Conservation (phyloP, 2,113 vertebrate genomes). For the Beaufortia kweichowensis region DNA sequence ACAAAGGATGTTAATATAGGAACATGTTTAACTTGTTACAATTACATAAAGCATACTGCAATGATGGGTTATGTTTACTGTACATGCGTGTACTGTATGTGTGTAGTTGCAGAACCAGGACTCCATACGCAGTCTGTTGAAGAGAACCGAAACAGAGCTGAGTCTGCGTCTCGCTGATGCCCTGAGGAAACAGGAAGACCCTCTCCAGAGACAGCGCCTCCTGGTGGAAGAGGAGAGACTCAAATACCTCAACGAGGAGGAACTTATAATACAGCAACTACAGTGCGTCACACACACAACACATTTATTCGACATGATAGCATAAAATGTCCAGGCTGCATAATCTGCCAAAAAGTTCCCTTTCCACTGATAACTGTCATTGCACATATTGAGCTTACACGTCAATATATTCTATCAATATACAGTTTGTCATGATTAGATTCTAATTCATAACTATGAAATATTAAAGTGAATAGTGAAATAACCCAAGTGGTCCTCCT, state of each 20-base stretch:
- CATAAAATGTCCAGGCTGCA: too few relatives aligned
- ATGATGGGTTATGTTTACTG: not conserved
- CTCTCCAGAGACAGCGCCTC: conserved; percentile 95
- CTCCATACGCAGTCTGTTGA: conserved; percentile 84
- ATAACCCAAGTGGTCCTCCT: too few relatives aligned
- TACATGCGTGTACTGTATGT: conserved; percentile 36
- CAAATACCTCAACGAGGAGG: conserved; percentile 97
- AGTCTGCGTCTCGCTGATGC: conserved; percentile 89
- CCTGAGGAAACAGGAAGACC: conserved; percentile 93
- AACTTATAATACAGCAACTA: conserved; percentile 96
- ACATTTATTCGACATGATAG: not conserved
- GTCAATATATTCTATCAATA: too few relatives aligned
- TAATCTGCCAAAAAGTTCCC: too few relatives aligned
- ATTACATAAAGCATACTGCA: not conserved
- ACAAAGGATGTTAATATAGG: not conserved
- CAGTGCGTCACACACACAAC: conserved; percentile 79
- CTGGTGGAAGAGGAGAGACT: conserved; percentile 97
- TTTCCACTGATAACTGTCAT: too few relatives aligned
- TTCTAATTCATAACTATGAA: too few relatives aligned
- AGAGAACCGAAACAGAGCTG: conserved; percentile 90
- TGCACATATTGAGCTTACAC: too few relatives aligned
- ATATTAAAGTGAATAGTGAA: too few relatives aligned
- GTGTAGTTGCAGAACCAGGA: conserved; percentile 93
- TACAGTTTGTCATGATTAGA: too few relatives aligned
- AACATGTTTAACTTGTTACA: not conserved